phyloP scores from a whole-genome alignment of 1,140 invertebrate species.

The Semibalanus balanoides region DNA sequence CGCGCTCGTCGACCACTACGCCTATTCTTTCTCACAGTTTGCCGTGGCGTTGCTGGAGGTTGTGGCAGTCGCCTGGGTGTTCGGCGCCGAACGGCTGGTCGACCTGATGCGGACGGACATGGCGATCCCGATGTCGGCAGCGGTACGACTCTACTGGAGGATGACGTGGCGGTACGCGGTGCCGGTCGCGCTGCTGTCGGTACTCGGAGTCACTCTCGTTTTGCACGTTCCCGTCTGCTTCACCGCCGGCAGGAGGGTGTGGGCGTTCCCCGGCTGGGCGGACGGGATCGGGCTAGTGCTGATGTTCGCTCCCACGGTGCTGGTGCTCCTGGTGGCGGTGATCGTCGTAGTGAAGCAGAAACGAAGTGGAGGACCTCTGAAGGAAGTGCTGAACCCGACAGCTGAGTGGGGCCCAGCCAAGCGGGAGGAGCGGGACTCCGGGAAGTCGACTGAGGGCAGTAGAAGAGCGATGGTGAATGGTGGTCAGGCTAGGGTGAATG shows the following conservation, averaged over 20 bases:
- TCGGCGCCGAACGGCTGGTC: constrained; percentile 20
- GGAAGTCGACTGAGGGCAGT: too few species aligned
- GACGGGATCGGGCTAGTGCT: not conserved
- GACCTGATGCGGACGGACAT: constrained; percentile 34
- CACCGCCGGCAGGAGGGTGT: too few species aligned
- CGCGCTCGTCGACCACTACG: constrained; percentile 81
- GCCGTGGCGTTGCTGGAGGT: constrained; percentile 76
- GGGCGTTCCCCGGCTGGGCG: not conserved
- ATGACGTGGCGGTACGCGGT: constrained; percentile 31
- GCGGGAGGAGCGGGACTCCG: too few species aligned
- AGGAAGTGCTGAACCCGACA: not conserved
- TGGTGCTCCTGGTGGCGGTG: not conserved
- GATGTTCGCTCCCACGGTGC: not conserved
- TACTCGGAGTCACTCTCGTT: not conserved
- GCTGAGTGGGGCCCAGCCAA: not conserved
- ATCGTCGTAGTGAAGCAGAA: not conserved
- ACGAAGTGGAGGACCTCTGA: not conserved
- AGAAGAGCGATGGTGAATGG: too few species aligned
- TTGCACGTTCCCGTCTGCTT: not conserved
- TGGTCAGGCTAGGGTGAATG: too few species aligned
- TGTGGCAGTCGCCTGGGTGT: constrained; percentile 34
- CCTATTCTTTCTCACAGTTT: constrained; percentile 91
- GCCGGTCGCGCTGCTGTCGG: constrained; percentile 19
- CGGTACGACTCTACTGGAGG: constrained; percentile 32
- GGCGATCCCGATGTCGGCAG: constrained; percentile 27